Evolutionary conservation across 2,888 invertebrate species (phyloP).

Genomic region (Abscondita cerata): DNA sequence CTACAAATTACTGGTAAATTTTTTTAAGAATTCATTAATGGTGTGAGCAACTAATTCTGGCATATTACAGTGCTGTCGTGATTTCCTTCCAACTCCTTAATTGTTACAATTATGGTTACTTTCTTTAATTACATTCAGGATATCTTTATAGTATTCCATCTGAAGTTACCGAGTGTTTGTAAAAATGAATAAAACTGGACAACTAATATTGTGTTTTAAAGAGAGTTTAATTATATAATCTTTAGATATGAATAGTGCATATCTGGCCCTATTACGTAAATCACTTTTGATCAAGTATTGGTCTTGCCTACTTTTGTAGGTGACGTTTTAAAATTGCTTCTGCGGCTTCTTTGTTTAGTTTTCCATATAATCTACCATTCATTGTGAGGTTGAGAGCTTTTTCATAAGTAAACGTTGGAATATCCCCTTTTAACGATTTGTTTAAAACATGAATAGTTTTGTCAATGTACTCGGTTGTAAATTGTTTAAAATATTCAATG

Average conservation of each 20-base stretch:
- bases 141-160: conserved; percentile 39
- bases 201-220: conserved; percentile 47
- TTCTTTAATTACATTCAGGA: conserved; percentile 43
- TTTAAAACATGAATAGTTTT: conserved; percentile 50
- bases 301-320: conserved; percentile 58
- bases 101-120: conserved; percentile 44
- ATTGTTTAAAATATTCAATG: conserved; percentile 42
- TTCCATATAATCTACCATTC: conserved; percentile 52
- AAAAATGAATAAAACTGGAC: conserved; percentile 55
- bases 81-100: conserved; percentile 60
- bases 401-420: conserved; percentile 57
- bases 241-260: conserved; percentile 54
- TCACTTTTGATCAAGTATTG: conserved; percentile 65
- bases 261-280: conserved; percentile 58
- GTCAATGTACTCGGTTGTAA: conserved; percentile 55
- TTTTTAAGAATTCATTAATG: conserved; percentile 47
- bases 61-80: conserved; percentile 68
- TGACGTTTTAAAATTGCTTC: conserved; percentile 61
- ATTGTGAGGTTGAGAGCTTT: conserved; percentile 61
- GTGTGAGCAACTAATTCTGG: conserved; percentile 61
- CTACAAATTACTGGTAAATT: conserved; percentile 46
- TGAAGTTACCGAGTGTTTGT: conserved; percentile 36
- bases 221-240: conserved; percentile 53
- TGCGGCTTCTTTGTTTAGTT: conserved; percentile 59
- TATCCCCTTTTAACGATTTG: conserved; percentile 38